Percentiles rank a stretch among this genome's conserved stretches.
Conservation (phyloP, 2,888 invertebrate species). For the Dinocampus coccinellae region DNA sequence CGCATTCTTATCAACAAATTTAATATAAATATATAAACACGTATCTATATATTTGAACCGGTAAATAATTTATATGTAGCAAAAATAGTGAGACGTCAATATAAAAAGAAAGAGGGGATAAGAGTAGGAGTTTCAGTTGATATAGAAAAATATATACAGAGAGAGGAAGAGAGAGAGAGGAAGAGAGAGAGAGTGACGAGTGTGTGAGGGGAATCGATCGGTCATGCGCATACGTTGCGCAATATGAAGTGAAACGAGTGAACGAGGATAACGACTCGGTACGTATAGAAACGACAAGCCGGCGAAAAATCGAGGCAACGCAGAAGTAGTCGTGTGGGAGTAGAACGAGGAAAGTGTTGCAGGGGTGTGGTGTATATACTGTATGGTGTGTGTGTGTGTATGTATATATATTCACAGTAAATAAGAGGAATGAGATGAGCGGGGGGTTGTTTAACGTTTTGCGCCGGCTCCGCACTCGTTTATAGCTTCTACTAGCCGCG, state of each 20-base stretch:
- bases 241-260: background rate
- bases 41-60: no score
- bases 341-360: constrained; percentile 29
- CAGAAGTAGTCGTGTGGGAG: constrained; percentile 15
- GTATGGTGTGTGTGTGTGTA: no score
- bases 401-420: no score
- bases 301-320: background rate
- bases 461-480: constrained; percentile 37
- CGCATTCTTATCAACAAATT: no score
- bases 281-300: background rate
- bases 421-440: constrained; percentile 32
- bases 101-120: no score
- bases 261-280: constrained; percentile 2
- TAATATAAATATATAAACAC: no score
- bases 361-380: constrained; percentile 42
- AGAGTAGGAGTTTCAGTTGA: no score
- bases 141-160: no score
- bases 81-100: background rate
- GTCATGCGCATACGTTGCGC: constrained; percentile 55
- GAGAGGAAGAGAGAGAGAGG: constrained; percentile 46
- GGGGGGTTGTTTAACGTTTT: constrained; percentile 33
- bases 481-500: constrained; percentile 28
- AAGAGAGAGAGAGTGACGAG: no score
- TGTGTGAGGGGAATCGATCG: constrained; percentile 61
- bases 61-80: background rate